phyloP scores from a whole-genome alignment of 2,888 invertebrate genomes.

The Xestoiulus laeticollis region DNA sequence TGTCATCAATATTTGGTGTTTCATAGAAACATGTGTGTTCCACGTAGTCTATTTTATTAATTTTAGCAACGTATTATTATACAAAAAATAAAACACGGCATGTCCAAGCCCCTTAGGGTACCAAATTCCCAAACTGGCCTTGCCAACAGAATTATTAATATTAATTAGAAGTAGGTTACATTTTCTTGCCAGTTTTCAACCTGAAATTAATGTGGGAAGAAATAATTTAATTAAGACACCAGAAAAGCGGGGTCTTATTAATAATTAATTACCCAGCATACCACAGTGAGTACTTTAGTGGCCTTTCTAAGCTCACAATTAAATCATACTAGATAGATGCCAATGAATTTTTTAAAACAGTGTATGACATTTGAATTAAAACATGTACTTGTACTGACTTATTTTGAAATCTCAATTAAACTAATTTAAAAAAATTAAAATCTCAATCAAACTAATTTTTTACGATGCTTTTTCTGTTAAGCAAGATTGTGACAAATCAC shows the following conservation, averaged over 20 bases:
- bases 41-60: not conserved
- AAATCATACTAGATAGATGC: not conserved
- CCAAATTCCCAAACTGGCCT: not conserved
- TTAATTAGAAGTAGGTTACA: not conserved
- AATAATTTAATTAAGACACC: not conserved
- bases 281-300: not conserved
- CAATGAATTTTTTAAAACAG: not conserved
- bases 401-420: no score
- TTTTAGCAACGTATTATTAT: not conserved
- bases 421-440: no score
- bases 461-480: no score
- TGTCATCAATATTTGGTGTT: no score
- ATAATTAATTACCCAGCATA: not conserved
- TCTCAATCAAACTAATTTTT: no score
- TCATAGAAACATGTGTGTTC: no score
- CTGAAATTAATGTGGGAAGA: not conserved
- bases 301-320: not conserved
- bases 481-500: no score
- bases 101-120: not conserved
- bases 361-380: not conserved
- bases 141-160: conserved; percentile 10
- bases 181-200: not conserved
- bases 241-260: not conserved
- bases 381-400: no score
- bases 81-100: not conserved